Evolutionary conservation across 2,888 invertebrate species (phyloP).

Genomic region (Rapana venosa): DNA sequence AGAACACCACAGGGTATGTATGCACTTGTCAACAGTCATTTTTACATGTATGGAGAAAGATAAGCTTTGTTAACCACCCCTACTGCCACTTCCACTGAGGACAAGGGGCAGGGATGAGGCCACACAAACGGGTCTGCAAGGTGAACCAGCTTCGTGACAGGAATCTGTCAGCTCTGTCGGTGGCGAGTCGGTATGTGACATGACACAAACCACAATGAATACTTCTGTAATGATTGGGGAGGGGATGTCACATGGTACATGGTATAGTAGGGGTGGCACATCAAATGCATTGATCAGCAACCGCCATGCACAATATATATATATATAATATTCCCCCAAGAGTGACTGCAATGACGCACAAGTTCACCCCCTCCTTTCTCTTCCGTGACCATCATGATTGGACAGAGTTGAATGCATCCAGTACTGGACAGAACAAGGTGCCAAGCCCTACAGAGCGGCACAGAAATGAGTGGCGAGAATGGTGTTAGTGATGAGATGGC

Average conservation of each 20-base stretch:
- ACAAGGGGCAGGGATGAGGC: no score
- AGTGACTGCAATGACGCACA: background rate
- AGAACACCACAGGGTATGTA: background rate
- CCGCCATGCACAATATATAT: background rate
- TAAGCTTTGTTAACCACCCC: no score
- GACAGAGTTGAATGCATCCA: background rate
- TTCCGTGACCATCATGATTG: conserved; percentile 18
- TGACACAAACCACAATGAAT: background rate
- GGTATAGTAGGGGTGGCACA: no score
- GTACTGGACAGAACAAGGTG: no score
- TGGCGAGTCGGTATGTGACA: no score
- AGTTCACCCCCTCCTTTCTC: background rate
- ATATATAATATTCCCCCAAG: background rate
- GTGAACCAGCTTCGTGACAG: background rate
- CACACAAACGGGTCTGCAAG: no score
- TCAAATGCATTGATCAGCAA: conserved; percentile 28
- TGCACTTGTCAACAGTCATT: background rate
- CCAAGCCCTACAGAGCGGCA: background rate
- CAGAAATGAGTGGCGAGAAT: background rate
- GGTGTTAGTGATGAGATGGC: background rate
- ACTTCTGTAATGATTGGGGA: background rate
- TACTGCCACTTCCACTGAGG: no score
- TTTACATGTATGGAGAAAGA: no score
- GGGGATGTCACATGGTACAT: background rate
- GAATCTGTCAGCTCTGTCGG: no score